phyloP scores from a whole-genome alignment of 2,113 vertebrate genomes.

The Vicugna pacos region DNA sequence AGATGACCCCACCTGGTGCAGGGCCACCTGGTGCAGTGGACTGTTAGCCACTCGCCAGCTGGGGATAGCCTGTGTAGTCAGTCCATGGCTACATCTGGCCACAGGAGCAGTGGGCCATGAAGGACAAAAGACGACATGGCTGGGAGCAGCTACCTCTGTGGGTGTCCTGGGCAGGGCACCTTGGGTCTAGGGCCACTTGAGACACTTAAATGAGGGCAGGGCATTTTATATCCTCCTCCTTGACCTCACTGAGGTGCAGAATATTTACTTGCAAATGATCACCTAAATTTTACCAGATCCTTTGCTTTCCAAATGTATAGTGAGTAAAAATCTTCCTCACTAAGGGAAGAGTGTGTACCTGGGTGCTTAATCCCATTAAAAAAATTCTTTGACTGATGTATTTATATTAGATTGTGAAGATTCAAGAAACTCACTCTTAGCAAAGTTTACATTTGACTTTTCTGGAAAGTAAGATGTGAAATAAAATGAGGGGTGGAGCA shows the following conservation, averaged over 20 bases:
- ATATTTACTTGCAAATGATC: neutral
- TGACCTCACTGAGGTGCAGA: neutral
- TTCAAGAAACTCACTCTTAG: neutral
- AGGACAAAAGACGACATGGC: too few species aligned
- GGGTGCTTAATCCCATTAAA: neutral
- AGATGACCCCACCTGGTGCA: slow-evolving; percentile 86
- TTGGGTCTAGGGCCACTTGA: neutral
- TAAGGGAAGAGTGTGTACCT: neutral
- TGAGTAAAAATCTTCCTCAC: neutral
- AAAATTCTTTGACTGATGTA: neutral
- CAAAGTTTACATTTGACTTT: neutral
- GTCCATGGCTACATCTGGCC: neutral
- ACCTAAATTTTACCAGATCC: neutral
- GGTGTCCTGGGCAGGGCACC: neutral
- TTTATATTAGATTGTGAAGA: neutral
- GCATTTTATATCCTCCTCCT: neutral
- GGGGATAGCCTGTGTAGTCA: too few species aligned
- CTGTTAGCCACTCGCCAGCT: too few species aligned
- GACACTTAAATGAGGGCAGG: neutral
- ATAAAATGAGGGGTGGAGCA: neutral
- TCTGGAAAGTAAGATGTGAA: neutral
- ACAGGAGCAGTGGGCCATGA: accelerated
- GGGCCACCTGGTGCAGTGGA: slow-evolving; percentile 76
- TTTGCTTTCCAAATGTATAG: neutral
- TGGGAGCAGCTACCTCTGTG: neutral